Conservation (phyloP, 1,140 invertebrate genomes). For the Bombus terrestris region DNA sequence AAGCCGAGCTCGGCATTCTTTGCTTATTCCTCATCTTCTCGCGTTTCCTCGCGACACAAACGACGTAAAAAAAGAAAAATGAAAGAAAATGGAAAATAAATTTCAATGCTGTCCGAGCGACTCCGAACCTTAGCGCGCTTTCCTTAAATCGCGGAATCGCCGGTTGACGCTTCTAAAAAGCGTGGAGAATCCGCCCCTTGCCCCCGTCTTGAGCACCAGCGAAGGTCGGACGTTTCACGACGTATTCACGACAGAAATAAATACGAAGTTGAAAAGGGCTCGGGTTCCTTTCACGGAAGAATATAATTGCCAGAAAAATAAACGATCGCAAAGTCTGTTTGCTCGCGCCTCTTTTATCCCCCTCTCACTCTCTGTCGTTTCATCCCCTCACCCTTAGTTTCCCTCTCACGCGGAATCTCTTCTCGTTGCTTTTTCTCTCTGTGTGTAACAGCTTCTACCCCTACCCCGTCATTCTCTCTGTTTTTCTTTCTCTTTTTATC, state of each 20-base stretch:
- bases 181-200: not conserved
- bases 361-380: not conserved
- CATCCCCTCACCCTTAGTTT: not conserved
- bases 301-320: constrained; percentile 82
- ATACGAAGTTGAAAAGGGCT: constrained; percentile 74
- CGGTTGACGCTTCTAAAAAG: not conserved
- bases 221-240: constrained; percentile 67
- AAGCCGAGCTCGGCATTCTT: not conserved
- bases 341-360: constrained; percentile 61
- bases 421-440: constrained; percentile 30
- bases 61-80: not conserved
- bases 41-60: not conserved
- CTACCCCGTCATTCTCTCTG: too few relatives aligned
- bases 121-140: not conserved
- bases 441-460: constrained; percentile 23
- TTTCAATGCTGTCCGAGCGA: not conserved
- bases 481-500: not conserved
- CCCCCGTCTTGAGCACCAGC: constrained; percentile 59
- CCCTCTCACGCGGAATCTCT: constrained; percentile 21
- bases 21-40: not conserved
- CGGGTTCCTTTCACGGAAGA: constrained; percentile 75
- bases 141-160: not conserved
- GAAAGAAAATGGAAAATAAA: not conserved
- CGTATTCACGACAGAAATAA: constrained; percentile 77
- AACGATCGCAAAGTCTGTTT: constrained; percentile 79